Evolutionary conservation across 2,797 vertebrate species (phyloP).

Genomic region (Telmatherina bonti): DNA sequence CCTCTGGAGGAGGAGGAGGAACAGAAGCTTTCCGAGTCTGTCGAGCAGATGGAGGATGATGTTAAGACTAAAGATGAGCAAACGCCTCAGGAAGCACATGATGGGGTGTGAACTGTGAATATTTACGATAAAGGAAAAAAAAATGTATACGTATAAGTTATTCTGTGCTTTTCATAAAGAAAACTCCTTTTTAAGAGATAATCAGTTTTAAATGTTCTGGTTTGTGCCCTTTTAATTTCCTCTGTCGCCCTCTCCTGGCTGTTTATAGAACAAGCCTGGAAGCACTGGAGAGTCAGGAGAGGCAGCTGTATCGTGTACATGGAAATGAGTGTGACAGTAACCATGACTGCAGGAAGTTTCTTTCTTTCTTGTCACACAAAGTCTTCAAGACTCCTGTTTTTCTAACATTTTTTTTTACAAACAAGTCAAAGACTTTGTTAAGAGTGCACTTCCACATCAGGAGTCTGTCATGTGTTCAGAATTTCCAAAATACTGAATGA

Average conservation of each 20-base stretch:
- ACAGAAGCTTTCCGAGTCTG: conserved; percentile 21
- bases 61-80: conserved; percentile 28
- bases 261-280: conserved; percentile 42
- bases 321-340: conserved; percentile 19
- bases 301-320: conserved; percentile 48
- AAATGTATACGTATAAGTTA: conserved; percentile 53
- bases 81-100: conserved; percentile 21
- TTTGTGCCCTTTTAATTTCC: conserved; percentile 32
- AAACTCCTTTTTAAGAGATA: conserved; percentile 13
- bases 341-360: conserved; percentile 10
- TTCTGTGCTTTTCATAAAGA: conserved; percentile 47
- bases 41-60: conserved; percentile 12
- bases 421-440: conserved; percentile 8
- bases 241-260: conserved; percentile 54
- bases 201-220: conserved; percentile 22
- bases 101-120: conserved; percentile 48
- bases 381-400: conserved; percentile 26
- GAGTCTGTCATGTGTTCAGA: conserved; percentile 2
- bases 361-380: background rate
- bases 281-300: conserved; percentile 50
- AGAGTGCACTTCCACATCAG: conserved; percentile 40
- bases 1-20: conserved; percentile 24
- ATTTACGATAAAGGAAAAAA: conserved; percentile 27
- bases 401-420: conserved; percentile 13
- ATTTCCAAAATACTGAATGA: conserved; percentile 16